Percentiles rank a stretch among this genome's conserved stretches.
Evolutionary conservation across 2,888 invertebrate species (phyloP).

Genomic region (Meteorus colon): DNA sequence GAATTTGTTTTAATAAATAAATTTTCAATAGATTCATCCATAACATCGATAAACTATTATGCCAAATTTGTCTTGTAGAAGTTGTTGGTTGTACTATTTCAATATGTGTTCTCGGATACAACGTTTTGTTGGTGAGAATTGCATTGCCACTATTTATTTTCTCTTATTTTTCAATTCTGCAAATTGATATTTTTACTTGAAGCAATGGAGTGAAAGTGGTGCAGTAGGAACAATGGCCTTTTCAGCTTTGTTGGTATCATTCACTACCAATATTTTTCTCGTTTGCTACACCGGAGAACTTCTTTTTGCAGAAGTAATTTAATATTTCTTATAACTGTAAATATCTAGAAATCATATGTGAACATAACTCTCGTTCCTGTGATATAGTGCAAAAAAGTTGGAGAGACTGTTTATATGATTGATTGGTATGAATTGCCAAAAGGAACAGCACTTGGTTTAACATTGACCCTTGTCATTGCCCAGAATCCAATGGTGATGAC

Average conservation of each 20-base stretch:
- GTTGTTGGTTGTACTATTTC: conserved; percentile 63
- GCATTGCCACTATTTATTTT: background rate
- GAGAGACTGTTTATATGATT: conserved; percentile 54
- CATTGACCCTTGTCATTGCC: conserved; percentile 54
- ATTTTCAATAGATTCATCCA: conserved; percentile 56
- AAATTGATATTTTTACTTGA: background rate
- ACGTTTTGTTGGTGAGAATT: conserved; percentile 60
- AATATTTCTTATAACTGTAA: background rate
- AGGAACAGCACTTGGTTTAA: conserved; percentile 49
- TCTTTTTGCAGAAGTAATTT: conserved; percentile 58
- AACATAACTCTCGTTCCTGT: too few relatives aligned
- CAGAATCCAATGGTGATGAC: conserved; percentile 54
- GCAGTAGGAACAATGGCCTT: conserved; percentile 41
- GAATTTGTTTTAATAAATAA: too few relatives aligned
- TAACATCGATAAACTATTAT: conserved; percentile 58
- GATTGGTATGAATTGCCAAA: conserved; percentile 58
- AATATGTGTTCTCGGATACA: conserved; percentile 65
- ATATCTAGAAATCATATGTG: too few relatives aligned
- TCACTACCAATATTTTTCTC: conserved; percentile 56
- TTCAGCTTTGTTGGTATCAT: conserved; percentile 34
- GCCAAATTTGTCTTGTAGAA: conserved; percentile 63
- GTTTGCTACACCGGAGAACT: conserved; percentile 63
- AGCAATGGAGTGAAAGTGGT: conserved; percentile 45
- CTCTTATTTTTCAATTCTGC: background rate
- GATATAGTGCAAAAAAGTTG: conserved; percentile 55